phyloP scores from a whole-genome alignment of 2,113 vertebrate genomes.

The Lichenostomus cassidix region DNA sequence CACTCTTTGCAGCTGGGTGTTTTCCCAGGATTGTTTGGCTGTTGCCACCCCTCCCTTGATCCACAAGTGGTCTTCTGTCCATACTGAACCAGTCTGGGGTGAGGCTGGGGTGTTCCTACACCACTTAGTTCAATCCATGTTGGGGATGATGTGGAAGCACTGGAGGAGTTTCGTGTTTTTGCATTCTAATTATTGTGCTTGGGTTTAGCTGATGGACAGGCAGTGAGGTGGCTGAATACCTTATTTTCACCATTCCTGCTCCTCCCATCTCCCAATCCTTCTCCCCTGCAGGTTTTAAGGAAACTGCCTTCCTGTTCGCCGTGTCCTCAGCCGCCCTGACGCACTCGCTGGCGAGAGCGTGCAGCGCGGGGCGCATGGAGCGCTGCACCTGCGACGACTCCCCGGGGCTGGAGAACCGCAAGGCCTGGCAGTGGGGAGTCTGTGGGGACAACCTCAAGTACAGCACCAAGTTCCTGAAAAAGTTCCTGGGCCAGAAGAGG shows the following conservation, averaged over 20 bases:
- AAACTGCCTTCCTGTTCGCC: slow-evolving; percentile 93
- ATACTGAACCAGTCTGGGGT: neutral
- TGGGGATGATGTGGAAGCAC: rapidly evolving
- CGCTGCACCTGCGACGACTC: slow-evolving; percentile 97
- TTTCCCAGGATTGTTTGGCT: neutral
- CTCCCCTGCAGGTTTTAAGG: slow-evolving; percentile 87
- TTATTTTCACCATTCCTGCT: neutral
- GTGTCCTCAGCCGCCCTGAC: slow-evolving; percentile 91
- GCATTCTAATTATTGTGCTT: neutral
- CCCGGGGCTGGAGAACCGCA: slow-evolving; percentile 90
- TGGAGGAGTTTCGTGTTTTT: neutral
- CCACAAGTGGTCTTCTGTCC: neutral
- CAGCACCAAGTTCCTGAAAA: slow-evolving; percentile 95
- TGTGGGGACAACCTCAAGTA: slow-evolving; percentile 98
- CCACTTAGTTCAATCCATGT: neutral
- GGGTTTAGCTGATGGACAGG: neutral
- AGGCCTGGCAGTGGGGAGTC: slow-evolving; percentile 98
- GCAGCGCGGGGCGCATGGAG: slow-evolving; percentile 96
- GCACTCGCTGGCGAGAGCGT: slow-evolving; percentile 91
- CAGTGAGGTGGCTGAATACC: neutral
- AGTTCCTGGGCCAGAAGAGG: slow-evolving; percentile 92
- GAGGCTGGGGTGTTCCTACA: neutral
- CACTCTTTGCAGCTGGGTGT: neutral
- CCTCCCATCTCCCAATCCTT: neutral
- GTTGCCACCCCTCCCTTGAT: neutral